A percentile compares a stretch with the other conserved stretches of the same genome.
These are phyloP conservation scores for Pseudois nayaur DNA, from an alignment of 2,113 vertebrate genomes.

Conservation along the genomic window DNA sequence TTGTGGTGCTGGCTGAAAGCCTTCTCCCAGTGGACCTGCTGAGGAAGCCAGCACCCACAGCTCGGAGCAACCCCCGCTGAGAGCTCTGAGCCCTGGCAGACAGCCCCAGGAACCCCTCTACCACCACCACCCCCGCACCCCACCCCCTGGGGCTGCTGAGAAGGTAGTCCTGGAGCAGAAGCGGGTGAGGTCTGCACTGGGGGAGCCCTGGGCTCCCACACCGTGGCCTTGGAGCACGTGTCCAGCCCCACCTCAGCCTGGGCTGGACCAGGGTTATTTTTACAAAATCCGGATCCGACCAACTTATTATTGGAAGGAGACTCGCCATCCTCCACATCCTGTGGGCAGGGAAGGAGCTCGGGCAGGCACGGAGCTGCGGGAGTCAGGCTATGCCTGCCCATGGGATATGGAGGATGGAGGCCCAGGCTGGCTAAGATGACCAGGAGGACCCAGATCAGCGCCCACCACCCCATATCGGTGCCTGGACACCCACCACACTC, in stretches of 20 bases:
- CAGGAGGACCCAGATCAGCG: not conserved
- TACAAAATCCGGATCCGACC: not conserved
- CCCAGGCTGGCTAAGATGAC: not conserved
- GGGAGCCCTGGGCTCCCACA: not conserved
- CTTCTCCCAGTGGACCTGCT: not conserved
- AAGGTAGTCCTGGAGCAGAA: not conserved
- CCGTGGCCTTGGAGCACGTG: not conserved
- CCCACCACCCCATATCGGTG: rapidly evolving
- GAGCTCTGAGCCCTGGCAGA: not conserved
- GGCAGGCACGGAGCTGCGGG: not conserved
- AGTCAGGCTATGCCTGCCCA: not conserved
- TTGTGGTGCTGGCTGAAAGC: not conserved
- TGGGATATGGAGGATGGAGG: not conserved
- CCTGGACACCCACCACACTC: not conserved
- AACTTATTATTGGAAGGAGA: conserved; percentile 1
- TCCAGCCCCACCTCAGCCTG: not conserved
- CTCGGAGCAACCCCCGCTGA: not conserved
- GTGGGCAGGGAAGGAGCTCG: not conserved
- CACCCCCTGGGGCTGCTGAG: not conserved
- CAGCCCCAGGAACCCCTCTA: not conserved
- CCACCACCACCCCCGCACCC: not conserved
- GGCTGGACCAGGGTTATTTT: conserved; percentile 28
- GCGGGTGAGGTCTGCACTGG: not conserved
- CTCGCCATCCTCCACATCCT: not conserved
- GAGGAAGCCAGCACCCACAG: not conserved